Conservation (phyloP, 2,113 vertebrate species). For the Aegypius monachus region DNA sequence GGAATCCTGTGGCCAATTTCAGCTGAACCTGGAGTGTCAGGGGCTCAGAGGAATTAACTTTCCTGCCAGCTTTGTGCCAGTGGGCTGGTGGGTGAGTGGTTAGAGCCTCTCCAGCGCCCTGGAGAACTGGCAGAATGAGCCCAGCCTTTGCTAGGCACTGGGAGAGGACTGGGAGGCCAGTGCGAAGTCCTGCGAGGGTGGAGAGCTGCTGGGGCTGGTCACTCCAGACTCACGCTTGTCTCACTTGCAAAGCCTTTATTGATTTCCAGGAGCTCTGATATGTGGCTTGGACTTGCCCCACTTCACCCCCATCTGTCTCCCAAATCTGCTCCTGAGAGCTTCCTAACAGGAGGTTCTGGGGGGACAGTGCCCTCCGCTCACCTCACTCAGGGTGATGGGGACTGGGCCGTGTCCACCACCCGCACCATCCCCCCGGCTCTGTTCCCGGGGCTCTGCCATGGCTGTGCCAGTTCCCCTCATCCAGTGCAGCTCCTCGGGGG, state of each 20-base stretch:
- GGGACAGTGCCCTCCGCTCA: accelerated
- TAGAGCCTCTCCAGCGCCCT: background rate
- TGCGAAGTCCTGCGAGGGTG: background rate
- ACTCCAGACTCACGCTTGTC: background rate
- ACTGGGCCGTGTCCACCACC: background rate
- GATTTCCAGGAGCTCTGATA: background rate
- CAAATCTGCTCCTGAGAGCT: background rate
- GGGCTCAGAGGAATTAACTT: background rate
- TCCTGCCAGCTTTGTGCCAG: background rate
- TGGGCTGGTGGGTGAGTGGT: background rate
- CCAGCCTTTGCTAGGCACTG: background rate
- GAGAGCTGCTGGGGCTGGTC: background rate
- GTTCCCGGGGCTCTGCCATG: accelerated
- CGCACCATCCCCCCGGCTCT: accelerated
- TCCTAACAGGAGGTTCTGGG: background rate
- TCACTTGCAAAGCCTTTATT: slow-evolving; percentile 46
- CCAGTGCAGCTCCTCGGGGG: accelerated
- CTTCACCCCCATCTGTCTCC: background rate
- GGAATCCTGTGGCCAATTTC: background rate
- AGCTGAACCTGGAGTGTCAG: background rate
- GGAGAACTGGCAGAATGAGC: background rate
- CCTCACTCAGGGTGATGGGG: background rate
- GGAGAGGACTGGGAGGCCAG: background rate
- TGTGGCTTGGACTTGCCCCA: background rate
- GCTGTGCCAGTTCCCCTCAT: background rate